phyloP scores from a whole-genome alignment of 2,797 vertebrate genomes.

The Coluber constrictor region DNA sequence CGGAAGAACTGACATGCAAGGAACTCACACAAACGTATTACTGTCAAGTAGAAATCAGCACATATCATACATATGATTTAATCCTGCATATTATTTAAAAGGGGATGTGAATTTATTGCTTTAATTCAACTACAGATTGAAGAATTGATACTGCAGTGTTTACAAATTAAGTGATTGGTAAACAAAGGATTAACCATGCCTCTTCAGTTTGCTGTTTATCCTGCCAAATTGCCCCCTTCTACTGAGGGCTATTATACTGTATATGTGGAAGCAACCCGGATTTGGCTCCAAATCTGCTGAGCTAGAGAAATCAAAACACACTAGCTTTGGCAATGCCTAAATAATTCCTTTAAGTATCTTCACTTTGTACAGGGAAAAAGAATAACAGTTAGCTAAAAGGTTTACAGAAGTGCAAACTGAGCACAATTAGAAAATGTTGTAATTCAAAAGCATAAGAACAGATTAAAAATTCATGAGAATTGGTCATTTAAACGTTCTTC shows the following conservation, averaged over 20 bases:
- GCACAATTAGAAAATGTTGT: background rate
- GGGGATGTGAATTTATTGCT: background rate
- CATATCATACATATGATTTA: background rate
- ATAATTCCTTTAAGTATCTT: conserved; percentile 3
- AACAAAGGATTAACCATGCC: background rate
- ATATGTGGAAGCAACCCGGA: background rate
- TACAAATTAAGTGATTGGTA: background rate
- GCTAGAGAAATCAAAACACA: background rate
- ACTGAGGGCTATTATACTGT: background rate
- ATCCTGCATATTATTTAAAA: background rate
- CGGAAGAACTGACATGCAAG: background rate
- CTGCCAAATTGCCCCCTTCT: background rate
- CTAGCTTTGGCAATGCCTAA: background rate
- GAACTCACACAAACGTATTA: background rate
- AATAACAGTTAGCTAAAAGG: background rate
- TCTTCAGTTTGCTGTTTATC: background rate
- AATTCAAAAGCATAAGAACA: background rate
- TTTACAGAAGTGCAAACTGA: background rate
- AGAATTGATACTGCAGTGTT: background rate
- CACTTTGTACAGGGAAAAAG: background rate
- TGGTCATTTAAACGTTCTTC: background rate
- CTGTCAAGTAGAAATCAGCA: background rate
- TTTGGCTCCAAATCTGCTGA: background rate
- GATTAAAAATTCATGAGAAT: background rate
- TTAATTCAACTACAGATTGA: background rate